Conservation (phyloP, 2,888 invertebrate species). For the Cephus rjabovi region DNA sequence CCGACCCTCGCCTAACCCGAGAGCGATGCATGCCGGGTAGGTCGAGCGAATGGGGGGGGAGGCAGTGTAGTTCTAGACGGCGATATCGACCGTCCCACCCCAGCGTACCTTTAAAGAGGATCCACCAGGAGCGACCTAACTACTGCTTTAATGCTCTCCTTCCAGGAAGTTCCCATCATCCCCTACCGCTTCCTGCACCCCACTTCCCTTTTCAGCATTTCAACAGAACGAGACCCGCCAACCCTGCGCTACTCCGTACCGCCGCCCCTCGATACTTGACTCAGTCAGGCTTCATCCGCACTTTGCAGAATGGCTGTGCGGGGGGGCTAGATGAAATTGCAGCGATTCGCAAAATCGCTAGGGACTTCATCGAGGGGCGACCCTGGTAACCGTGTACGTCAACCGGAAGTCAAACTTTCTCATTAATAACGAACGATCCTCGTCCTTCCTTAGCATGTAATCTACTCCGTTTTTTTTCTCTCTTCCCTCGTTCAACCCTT, state of each 20-base stretch:
- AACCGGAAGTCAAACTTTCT: not conserved
- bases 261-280: not conserved
- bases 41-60: not conserved
- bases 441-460: not conserved
- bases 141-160: constrained; percentile 33
- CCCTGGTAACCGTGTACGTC: not conserved
- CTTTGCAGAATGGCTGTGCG: not conserved
- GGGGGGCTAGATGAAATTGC: not conserved
- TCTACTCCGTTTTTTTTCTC: not conserved
- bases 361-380: not conserved
- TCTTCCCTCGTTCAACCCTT: not conserved
- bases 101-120: constrained; percentile 42
- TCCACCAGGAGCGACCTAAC: constrained; percentile 29
- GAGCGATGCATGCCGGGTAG: constrained; percentile 1
- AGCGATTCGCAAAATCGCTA: not conserved
- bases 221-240: not conserved
- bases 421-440: not conserved
- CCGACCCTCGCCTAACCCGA: constrained; percentile 21
- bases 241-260: not conserved
- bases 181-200: not conserved
- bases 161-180: constrained; percentile 2
- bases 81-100: constrained; percentile 44
- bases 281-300: not conserved
- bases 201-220: not conserved
- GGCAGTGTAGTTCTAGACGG: constrained; percentile 43